Base-by-base conservation (phyloP, 2,113 vertebrate species). In the Pipa parva region DNA sequence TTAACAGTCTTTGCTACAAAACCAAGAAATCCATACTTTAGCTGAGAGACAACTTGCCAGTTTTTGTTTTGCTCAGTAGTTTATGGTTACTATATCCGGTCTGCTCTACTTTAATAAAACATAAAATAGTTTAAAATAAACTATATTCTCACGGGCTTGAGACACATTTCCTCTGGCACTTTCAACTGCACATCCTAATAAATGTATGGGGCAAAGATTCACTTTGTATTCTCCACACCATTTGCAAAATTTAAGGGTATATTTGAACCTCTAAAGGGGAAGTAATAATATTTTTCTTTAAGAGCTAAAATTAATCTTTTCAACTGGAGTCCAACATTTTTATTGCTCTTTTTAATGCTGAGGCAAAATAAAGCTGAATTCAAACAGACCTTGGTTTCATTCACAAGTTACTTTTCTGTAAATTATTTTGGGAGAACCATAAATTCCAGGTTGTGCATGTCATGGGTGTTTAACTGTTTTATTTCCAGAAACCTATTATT, bases 41-140 rank as follows among this genome's bases (percentile, higher is more conserved):
- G 59, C 36, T 68, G 71, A 46, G 33, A 72, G 77, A 25, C 18
- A 1, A 6, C 78, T 82, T 83, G 78, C 76, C 78, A 83, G 70
- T 65, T 75, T 79, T 75, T 71, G 57, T 77, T 79, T 79, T 72
- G 78, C 75, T 70, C 67, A 73, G 81, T 83, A 79, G 76, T 87
- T 87, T 88, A 83, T 76, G 80, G 77, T 75, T 72, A 73, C 81
- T 83, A 78, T 82, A 85, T 87, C 83, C 83, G 81, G 81, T 79
- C 77, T 80, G 72, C 61, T 80, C 57, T 39, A 71, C 74, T 84
- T 85, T 83, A 85, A 83, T 87, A 83, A 84, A 83, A 85, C 74
- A 68, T 74, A 80, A 79, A 83, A 84, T 85, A 77, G 77, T 85
- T 81, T 73, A 61, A 85, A 87, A 84, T 85, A 85, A 83, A 81